Percentiles rank a stretch among this genome's conserved stretches.
Evolutionary conservation across 2,797 vertebrate species (phyloP).

Genomic region (Bryconaethiops microstoma): DNA sequence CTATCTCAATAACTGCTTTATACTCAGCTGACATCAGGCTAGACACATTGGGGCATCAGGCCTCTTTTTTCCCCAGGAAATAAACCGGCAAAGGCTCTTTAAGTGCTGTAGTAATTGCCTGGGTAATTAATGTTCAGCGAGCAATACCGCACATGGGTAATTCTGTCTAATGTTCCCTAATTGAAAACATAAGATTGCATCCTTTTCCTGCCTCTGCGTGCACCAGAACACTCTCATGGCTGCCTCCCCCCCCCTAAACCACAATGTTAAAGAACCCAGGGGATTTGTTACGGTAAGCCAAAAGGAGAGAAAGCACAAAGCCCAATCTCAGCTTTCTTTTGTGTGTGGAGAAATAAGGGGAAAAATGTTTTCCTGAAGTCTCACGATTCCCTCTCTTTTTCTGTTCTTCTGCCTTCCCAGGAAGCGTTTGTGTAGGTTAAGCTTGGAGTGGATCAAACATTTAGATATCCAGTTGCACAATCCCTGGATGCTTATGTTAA

Average conservation of each 20-base stretch:
- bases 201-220: conserved; percentile 58
- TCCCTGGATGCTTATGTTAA: conserved; percentile 59
- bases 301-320: conserved; percentile 39
- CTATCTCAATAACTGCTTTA: not conserved
- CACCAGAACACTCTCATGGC: conserved; percentile 49
- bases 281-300: conserved; percentile 53
- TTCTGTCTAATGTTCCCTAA: conserved; percentile 64
- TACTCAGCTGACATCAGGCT: conserved; percentile 25
- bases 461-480: conserved; percentile 64
- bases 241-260: conserved; percentile 40
- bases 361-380: conserved; percentile 21
- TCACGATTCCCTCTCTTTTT: conserved; percentile 41
- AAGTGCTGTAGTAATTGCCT: conserved; percentile 67
- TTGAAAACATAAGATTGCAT: conserved; percentile 72
- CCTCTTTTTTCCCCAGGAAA: conserved; percentile 54
- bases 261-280: conserved; percentile 42
- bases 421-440: conserved; percentile 41
- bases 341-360: conserved; percentile 4
- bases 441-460: conserved; percentile 57
- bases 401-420: conserved; percentile 27
- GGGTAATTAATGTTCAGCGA: conserved; percentile 71
- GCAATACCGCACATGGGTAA: conserved; percentile 58
- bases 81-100: conserved; percentile 67
- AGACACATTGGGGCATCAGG: not conserved
- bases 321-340: conserved; percentile 44